These are phyloP conservation scores for Varecia variegata DNA, from an alignment of 2,797 vertebrate species.

Conservation along the genomic window DNA sequence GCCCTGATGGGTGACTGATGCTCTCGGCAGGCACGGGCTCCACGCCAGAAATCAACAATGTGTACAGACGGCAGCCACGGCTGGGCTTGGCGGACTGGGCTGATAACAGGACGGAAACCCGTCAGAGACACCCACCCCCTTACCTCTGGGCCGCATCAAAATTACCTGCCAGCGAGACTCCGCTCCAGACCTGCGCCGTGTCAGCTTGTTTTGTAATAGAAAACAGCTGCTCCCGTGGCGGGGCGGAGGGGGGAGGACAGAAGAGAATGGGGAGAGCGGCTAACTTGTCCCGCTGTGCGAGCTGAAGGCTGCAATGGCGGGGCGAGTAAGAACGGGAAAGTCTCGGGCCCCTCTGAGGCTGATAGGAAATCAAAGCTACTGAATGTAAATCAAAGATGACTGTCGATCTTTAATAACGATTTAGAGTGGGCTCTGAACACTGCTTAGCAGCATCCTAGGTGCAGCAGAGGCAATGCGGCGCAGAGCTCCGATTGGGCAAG, in stretches of 20 bases:
- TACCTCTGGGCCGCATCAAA: constrained; percentile 92
- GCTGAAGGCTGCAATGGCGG: background rate
- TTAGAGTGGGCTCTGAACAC: background rate
- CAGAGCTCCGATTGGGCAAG: background rate
- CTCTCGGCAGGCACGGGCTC: constrained; percentile 33
- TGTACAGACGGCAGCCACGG: constrained; percentile 63
- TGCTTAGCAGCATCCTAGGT: background rate
- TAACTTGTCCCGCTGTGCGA: constrained; percentile 50
- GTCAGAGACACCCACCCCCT: constrained; percentile 81
- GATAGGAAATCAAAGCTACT: constrained; percentile 57
- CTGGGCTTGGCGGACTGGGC: constrained; percentile 61
- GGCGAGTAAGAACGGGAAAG: constrained; percentile 1
- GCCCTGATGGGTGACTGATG: constrained; percentile 41
- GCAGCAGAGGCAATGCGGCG: background rate
- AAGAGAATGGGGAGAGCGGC: constrained; percentile 44
- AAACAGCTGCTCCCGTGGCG: constrained; percentile 89
- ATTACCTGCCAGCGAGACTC: constrained; percentile 92
- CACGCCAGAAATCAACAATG: constrained; percentile 29
- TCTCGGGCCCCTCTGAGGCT: background rate
- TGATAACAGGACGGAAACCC: constrained; percentile 85
- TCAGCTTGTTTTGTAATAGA: constrained; percentile 89
- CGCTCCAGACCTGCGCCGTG: constrained; percentile 89
- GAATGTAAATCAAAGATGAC: constrained; percentile 58
- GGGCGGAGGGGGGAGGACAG: constrained; percentile 53
- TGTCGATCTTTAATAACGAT: background rate